Conservation (phyloP, 2,888 invertebrate species). For the Eustalomyia histrio region DNA sequence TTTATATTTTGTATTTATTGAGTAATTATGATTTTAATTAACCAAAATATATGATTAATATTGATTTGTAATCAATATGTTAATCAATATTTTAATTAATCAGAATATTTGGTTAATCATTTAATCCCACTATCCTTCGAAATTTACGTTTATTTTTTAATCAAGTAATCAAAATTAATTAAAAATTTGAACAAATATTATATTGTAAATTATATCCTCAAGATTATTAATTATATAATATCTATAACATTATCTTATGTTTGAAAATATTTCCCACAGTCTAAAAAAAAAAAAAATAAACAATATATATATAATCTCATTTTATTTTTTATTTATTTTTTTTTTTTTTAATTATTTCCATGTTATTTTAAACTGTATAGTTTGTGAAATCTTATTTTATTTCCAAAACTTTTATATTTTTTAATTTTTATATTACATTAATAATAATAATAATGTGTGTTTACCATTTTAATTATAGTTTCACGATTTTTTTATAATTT, state of each 20-base stretch:
- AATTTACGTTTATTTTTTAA: conserved; percentile 56
- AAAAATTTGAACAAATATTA: conserved; percentile 52
- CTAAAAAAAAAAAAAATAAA: too few species aligned
- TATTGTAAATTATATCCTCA: conserved; percentile 46
- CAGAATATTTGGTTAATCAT: neutral
- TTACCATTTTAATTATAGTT: conserved; percentile 28
- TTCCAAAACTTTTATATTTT: conserved; percentile 40
- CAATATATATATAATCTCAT: conserved; percentile 40
- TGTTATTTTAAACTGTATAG: conserved; percentile 60
- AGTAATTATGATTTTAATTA: neutral
- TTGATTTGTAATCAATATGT: neutral
- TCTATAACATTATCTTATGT: conserved; percentile 18
- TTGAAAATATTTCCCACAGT: conserved; percentile 23
- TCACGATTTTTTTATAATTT: neutral
- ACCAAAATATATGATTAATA: neutral
- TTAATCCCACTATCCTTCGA: neutral
- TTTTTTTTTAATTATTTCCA: conserved; percentile 46
- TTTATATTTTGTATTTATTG: neutral
- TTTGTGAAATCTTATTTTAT: conserved; percentile 53
- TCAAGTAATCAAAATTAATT: conserved; percentile 57
- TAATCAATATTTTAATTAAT: neutral
- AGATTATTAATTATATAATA: conserved; percentile 22
- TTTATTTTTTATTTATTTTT: conserved; percentile 31
- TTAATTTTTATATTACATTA: neutral
- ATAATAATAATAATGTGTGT: neutral